A percentile compares a stretch with the other conserved stretches of the same genome.
phyloP scores from a whole-genome alignment of 2,888 invertebrate genomes.

The Rhagophthalmus giganteus region DNA sequence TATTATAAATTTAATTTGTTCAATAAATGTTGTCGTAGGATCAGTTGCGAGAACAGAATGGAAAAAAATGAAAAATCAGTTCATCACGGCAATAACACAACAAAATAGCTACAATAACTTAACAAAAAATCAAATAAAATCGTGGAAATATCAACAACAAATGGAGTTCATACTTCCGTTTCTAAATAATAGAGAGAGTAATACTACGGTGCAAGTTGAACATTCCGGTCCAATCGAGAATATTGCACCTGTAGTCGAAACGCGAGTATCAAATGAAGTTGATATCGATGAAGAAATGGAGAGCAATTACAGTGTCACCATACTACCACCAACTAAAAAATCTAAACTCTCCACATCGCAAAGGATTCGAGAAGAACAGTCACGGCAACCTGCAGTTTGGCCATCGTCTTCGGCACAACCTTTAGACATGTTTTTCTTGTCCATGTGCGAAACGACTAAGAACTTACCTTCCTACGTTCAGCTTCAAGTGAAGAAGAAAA shows the following conservation, averaged over 20 bases:
- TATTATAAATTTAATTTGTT: too few species aligned
- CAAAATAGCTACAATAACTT: not conserved
- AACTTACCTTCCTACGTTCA: constrained; percentile 18
- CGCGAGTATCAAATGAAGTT: not conserved
- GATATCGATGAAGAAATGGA: not conserved
- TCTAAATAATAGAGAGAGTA: not conserved
- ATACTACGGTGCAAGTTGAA: not conserved
- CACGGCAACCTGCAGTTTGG: not conserved
- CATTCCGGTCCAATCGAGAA: not conserved
- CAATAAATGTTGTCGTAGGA: too few species aligned
- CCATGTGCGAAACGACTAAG: constrained; percentile 23
- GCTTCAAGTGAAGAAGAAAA: constrained; percentile 15
- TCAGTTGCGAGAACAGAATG: constrained; percentile 9
- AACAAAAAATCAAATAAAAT: constrained; percentile 1
- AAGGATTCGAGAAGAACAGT: not conserved
- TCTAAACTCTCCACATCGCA: not conserved
- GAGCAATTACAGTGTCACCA: too few species aligned
- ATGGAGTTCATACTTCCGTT: constrained; percentile 14
- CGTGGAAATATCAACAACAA: constrained; percentile 5
- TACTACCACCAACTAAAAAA: not conserved
- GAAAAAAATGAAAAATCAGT: constrained; percentile 4
- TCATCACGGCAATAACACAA: constrained; percentile 1
- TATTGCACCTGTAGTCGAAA: not conserved
- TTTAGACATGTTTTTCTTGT: constrained; percentile 18
- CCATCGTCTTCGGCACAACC: constrained; percentile 6